Base-by-base conservation (phyloP, 1,140 invertebrate species). In the Pseudomyrmex gracilis region DNA sequence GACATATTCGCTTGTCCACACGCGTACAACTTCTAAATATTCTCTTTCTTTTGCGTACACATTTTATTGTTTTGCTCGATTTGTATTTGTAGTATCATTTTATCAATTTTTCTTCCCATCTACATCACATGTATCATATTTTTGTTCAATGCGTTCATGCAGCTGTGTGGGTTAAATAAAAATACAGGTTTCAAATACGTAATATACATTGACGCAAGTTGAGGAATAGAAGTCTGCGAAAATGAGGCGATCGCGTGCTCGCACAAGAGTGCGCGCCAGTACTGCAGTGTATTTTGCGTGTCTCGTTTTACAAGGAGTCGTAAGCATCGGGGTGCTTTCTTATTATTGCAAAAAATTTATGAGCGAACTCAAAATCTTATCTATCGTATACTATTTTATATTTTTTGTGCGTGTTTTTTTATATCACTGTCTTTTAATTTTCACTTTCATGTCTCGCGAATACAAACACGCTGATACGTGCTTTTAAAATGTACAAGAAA, bases 121-220 rank as follows among this genome's bases (percentile, higher is more conserved):
- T 17, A 57, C 76, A 58, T 70, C 20, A 58, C 15, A 17, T 34
- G 57, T 47, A 51, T 34, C 17, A 68, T 68, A 70, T 53, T 78
- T 70, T 22, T 51, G 76, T 20, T 20, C 64, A 34, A 45, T 20
- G 51, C 49, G 76, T 20, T 57, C 12, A 10, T 15, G 57, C 20
- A 15, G n/a, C 9, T 47, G 24, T 47, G 24, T 13, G 20, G 24
- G 43, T 80, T 80, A 58, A 80, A 80, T 70, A 80, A 70, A 70
- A 80, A 80, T 49, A 80, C 43, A 49, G 22, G 34, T 12, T 8
- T 3, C 13, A 51, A 43, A 77, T 63, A 66, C 10, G 58, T 73
- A 78, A 83, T 77, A 61, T 57, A 61, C 82, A 87, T 87, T 84
- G 86, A 84, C 82, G 85, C 60, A 87, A 84, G 73, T 73, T 22